Conservation (phyloP, 1,140 invertebrate genomes). For the Hesperophylax magnus region DNA sequence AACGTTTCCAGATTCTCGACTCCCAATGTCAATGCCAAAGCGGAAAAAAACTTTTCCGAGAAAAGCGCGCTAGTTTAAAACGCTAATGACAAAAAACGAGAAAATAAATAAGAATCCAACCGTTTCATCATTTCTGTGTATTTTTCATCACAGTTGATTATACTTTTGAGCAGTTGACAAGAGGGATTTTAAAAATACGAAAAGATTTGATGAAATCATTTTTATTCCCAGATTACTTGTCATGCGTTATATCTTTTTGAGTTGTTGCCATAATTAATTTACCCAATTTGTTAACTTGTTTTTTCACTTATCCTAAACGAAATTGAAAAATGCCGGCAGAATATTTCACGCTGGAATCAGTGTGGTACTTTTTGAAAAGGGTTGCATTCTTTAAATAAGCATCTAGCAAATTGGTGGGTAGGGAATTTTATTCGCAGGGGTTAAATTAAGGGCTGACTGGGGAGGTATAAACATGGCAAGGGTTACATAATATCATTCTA, state of each 20-base stretch:
- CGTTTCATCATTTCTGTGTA: slow-evolving; percentile 25
- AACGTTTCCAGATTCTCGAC: not conserved
- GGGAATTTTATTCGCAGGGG: slow-evolving; percentile 19
- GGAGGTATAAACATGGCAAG: not conserved
- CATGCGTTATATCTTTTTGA: slow-evolving; percentile 17
- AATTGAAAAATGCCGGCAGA: slow-evolving; percentile 8
- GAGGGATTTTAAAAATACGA: slow-evolving; percentile 7
- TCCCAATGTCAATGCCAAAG: slow-evolving; percentile 35
- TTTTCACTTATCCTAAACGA: not conserved
- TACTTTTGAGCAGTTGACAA: slow-evolving; percentile 17
- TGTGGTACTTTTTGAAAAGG: slow-evolving; percentile 11
- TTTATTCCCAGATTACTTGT: slow-evolving; percentile 25
- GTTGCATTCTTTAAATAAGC: slow-evolving; percentile 20
- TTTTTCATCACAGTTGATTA: slow-evolving; percentile 11
- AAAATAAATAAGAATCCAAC: not conserved
- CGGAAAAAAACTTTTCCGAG: slow-evolving; percentile 8
- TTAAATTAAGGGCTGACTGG: not conserved
- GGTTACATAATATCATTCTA: not conserved
- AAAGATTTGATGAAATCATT: slow-evolving; percentile 37
- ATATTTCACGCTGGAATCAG: not conserved
- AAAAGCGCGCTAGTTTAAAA: slow-evolving; percentile 8
- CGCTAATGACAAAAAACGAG: slow-evolving; percentile 30
- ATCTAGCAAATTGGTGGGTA: slow-evolving; percentile 10
- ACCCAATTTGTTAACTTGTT: slow-evolving; percentile 17
- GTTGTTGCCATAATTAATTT: slow-evolving; percentile 18